These are phyloP conservation scores for Phoebastria nigripes DNA, from an alignment of 2,797 vertebrate genomes.

Conservation along the genomic window DNA sequence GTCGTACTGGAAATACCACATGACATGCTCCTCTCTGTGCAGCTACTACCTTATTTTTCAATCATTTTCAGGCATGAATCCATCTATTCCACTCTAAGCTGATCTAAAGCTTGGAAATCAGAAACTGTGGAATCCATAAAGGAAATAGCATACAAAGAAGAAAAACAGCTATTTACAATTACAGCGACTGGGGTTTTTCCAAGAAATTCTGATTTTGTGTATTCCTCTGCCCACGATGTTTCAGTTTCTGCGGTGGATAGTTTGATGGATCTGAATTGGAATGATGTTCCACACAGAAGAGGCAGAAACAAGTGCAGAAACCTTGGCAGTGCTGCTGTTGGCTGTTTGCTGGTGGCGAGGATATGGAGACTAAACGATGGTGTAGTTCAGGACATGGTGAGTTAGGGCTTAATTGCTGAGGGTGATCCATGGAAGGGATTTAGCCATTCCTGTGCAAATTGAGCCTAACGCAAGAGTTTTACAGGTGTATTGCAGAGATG, in stretches of 20 bases:
- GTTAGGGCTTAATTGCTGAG: not conserved
- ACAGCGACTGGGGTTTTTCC: not conserved
- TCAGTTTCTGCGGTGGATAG: not conserved
- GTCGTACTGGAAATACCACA: not conserved
- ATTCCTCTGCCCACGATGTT: not conserved
- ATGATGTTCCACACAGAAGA: not conserved
- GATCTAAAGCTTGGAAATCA: not conserved
- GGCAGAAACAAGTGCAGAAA: not conserved
- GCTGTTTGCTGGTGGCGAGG: not conserved
- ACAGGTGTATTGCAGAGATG: not conserved
- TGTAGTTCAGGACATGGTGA: not conserved
- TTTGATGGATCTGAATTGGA: not conserved
- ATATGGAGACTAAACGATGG: not conserved
- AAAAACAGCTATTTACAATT: slow-evolving; percentile 41
- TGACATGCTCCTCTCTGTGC: not conserved
- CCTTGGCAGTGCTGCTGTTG: not conserved
- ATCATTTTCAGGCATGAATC: not conserved
- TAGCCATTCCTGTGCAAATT: not conserved
- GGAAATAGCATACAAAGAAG: not conserved
- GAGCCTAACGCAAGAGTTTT: not conserved
- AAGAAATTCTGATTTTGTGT: slow-evolving; percentile 20
- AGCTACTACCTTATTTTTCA: not conserved
- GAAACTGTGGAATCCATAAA: not conserved
- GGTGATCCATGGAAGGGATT: not conserved
- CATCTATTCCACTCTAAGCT: not conserved